Base-by-base conservation (phyloP, 2,888 invertebrate species). In the Drosophila prostipennis region DNA sequence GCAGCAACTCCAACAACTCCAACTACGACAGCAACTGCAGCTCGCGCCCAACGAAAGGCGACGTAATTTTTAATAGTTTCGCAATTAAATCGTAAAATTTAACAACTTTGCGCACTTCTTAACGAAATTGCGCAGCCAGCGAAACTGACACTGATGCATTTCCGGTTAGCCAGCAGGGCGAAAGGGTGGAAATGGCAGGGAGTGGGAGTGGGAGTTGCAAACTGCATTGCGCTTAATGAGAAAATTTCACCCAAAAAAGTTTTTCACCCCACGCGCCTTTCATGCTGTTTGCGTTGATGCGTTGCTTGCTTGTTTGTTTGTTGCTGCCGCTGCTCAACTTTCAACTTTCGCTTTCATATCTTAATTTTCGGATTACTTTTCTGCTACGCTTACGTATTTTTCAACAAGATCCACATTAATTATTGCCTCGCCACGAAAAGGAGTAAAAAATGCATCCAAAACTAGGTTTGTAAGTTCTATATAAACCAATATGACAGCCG, bases 71-170 rank as follows among this genome's bases (percentile, higher is more conserved):
- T 87, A 89, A 89, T 84, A 89, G 85, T 82, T 85, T 82, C 73
- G 85, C 87, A 89, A 88, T 88, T 88, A 88, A 85, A 88, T 89
- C 87, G 83, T 88, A 89, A 88, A 89, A 82, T 89, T 89, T 88
- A 79, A 88, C 83, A 82, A 80, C 87, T 89, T 87, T 82, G 77
- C 78, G 82, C 84, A 88, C 83, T 85, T 84, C 86, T 84, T 88
- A 88, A 76, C 83, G 78, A 86, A 88, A 84, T 82, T 86, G 88
- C 78, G 71, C 72, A 74, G 67, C 74, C 48, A 36, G 55, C 78
- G 58, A 57, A 81, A 82, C 83, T 88, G 83, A 84, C 88, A 84
- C 83, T 88, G 88, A 84, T 80, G 84, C 84, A 80, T 84, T 86
- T 88, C 86, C 84, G 83, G 69, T 73, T 78, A 70, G 63, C 76